These are phyloP conservation scores for Helogale parvula DNA, from an alignment of 2,113 vertebrate genomes.

Conservation along the genomic window DNA sequence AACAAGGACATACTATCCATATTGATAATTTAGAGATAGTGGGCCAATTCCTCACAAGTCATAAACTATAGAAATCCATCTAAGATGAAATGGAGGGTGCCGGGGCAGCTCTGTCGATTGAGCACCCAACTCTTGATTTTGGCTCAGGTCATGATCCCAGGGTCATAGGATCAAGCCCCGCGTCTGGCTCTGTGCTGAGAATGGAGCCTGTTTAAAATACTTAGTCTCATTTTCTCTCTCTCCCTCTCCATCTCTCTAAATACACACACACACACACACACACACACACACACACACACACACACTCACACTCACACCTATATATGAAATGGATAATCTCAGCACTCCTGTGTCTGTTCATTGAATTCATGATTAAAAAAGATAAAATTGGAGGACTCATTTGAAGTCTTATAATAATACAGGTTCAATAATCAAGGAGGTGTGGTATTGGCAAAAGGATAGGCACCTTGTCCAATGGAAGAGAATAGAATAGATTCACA, in stretches of 20 bases:
- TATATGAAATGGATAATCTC: conserved; percentile 30
- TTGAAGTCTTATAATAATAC: not conserved
- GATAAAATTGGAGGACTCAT: not conserved
- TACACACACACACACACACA: too few relatives aligned
- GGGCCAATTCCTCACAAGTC: not conserved
- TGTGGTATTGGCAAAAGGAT: conserved; percentile 20
- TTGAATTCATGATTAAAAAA: conserved; percentile 9
- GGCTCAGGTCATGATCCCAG: too few relatives aligned
- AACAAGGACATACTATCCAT: not conserved
- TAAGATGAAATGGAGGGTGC: conserved; percentile 29
- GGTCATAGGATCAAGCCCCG: too few relatives aligned
- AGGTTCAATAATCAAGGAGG: not conserved
- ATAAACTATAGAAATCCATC: conserved; percentile 42
- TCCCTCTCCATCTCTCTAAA: too few relatives aligned
- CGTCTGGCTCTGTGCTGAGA: too few relatives aligned
- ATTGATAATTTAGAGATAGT: conserved; percentile 27
- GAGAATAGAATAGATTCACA: not conserved
- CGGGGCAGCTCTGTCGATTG: too few relatives aligned
- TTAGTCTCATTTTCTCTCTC: too few relatives aligned
- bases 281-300: too few relatives aligned
- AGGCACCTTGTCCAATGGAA: not conserved
- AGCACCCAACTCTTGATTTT: too few relatives aligned
- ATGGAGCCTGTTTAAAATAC: too few relatives aligned
- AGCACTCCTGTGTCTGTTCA: conserved; percentile 1
- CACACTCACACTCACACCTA: too few relatives aligned